These are phyloP conservation scores for Trichoplusia ni DNA, from an alignment of 1,140 invertebrate genomes.

Conservation along the genomic window DNA sequence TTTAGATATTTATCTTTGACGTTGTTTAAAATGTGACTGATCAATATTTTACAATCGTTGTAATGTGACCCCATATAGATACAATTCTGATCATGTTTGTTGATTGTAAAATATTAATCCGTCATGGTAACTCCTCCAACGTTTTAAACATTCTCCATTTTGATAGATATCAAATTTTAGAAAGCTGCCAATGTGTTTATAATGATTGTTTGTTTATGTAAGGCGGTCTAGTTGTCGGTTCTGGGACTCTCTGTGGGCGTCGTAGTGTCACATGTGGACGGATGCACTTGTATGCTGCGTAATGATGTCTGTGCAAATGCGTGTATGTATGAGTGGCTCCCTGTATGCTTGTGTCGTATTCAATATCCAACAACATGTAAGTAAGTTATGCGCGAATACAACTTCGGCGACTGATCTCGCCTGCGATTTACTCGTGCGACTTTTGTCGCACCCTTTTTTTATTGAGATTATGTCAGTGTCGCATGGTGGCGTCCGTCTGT, in stretches of 20 bases:
- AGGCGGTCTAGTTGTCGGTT: constrained; percentile 19
- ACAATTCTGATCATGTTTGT: no score
- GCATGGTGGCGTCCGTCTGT: background rate
- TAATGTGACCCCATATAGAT: no score
- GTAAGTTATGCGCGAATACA: constrained; percentile 37
- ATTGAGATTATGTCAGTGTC: constrained; percentile 25
- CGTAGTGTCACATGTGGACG: constrained; percentile 36
- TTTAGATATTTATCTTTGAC: background rate
- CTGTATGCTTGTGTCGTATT: constrained; percentile 54
- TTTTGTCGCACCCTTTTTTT: constrained; percentile 1
- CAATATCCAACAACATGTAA: constrained; percentile 49
- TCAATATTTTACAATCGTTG: background rate
- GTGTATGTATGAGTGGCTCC: constrained; percentile 39
- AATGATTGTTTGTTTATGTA: background rate
- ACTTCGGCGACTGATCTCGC: background rate
- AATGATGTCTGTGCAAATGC: constrained; percentile 30
- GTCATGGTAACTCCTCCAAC: no score
- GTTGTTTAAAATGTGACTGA: background rate
- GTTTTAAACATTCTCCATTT: no score
- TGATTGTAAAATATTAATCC: no score
- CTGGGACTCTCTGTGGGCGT: constrained; percentile 32
- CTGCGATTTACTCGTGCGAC: no score
- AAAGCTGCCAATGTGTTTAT: background rate
- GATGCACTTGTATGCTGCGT: constrained; percentile 32
- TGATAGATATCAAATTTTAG: no score